These are phyloP conservation scores for Momotus momota DNA, from an alignment of 2,797 vertebrate species.

Conservation along the genomic window DNA sequence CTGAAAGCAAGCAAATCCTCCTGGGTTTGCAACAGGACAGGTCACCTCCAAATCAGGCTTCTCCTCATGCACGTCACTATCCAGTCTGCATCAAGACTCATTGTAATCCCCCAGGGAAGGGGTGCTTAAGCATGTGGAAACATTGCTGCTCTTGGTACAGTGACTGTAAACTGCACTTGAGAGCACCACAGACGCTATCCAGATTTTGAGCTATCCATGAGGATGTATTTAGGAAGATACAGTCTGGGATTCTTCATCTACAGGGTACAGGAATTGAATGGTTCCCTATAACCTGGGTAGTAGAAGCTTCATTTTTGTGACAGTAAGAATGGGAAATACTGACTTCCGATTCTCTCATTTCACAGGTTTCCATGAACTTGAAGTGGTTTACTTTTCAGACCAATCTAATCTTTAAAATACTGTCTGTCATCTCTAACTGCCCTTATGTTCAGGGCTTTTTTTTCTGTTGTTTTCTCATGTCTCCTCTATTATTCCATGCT, in stretches of 20 bases:
- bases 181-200: background rate
- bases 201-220: background rate
- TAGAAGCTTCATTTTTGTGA: background rate
- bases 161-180: background rate
- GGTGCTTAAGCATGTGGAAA: background rate
- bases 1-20: background rate
- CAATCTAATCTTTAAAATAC: background rate
- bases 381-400: slow-evolving; percentile 16
- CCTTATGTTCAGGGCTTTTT: background rate
- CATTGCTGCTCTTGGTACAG: background rate
- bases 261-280: background rate
- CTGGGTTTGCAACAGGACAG: background rate
- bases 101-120: background rate
- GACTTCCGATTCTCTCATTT: background rate
- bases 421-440: background rate
- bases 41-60: slow-evolving; percentile 3
- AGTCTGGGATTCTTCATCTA: background rate
- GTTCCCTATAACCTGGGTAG: background rate
- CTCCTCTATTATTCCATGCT: background rate
- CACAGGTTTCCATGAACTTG: background rate
- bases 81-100: background rate
- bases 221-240: background rate
- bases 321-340: background rate
- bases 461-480: background rate
- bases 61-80: background rate